Base-by-base conservation (phyloP, 2,888 invertebrate genomes). In the Amorpha juglandis region DNA sequence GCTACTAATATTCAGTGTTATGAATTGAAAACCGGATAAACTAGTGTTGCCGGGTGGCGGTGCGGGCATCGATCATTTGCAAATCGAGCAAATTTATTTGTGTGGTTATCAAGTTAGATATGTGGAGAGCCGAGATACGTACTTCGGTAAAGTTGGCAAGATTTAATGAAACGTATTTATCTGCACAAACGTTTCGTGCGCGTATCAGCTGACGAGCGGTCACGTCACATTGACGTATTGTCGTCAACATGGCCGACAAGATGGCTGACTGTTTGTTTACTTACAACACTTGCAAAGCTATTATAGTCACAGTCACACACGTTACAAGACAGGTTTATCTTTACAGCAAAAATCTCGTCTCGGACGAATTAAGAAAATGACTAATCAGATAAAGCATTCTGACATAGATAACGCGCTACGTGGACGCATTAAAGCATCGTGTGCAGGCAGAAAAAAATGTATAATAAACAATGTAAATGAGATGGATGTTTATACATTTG, bases 221-320 rank as follows among this genome's bases (percentile, higher is more conserved):
- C 75, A 75, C 90, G 91, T 91, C 90, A 89, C 75, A 71, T 79
- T 84, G 86, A 87, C 86, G 86, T 85, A 75, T 79, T 70, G 72
- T 78, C 75, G 73, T 79, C 78, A 91, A 86, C 73, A 91, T 91
- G 91, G 90, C 87, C 74, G 83, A 73, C 83, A 90, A 87, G 68
- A 90, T 90, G 87, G 89, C 86, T 68, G 83, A 71, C 69, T 72
- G 72, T 79, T 84, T 88, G 86, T 89, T 89, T 90, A 85, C 88
- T 88, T 89, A 88, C 89, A 82, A 81, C 78, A 77, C 70, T 71
- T 75, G 19, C 42, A 74, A 38, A 50, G 64, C 65, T 33, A 66
- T 33, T 65, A 55, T 69, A 68, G 64, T 68, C 58, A 64, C 71
- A 71, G 27, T 63, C 48, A 63, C 48, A 48, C 63, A 33, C 27